phyloP scores from a whole-genome alignment of 2,113 vertebrate species.

The Hyperopisus bebe region DNA sequence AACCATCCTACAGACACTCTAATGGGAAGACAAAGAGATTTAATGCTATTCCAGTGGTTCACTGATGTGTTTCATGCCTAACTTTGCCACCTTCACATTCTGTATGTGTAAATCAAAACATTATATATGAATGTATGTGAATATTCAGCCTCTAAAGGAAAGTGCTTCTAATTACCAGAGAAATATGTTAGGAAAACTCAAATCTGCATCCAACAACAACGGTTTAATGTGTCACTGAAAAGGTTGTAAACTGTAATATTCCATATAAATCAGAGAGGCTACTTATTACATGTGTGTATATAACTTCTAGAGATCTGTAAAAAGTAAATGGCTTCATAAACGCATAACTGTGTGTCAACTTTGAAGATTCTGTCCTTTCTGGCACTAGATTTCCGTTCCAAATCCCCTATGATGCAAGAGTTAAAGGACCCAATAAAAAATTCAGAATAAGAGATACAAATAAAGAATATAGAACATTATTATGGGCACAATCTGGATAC shows the following conservation, averaged over 20 bases:
- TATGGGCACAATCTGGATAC: neutral
- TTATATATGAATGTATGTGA: neutral
- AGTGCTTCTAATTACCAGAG: neutral
- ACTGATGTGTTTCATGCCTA: neutral
- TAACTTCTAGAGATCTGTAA: neutral
- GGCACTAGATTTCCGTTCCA: neutral
- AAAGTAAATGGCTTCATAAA: neutral
- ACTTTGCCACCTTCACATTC: neutral
- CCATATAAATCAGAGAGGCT: neutral
- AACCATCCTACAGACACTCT: neutral
- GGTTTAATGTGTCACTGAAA: neutral
- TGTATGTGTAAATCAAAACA: neutral
- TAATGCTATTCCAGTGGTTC: neutral
- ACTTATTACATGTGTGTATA: neutral
- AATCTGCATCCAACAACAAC: neutral
- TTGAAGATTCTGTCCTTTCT: neutral
- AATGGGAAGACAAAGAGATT: neutral
- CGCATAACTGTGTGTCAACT: neutral
- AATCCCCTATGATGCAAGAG: neutral
- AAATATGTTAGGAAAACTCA: neutral
- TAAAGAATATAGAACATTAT: neutral
- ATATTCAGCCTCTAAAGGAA: neutral
- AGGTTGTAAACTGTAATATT: neutral
- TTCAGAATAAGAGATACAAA: neutral
- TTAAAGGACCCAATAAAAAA: neutral